These are phyloP conservation scores for Metellina segmentata DNA, from an alignment of 2,888 invertebrate genomes.

Conservation along the genomic window DNA sequence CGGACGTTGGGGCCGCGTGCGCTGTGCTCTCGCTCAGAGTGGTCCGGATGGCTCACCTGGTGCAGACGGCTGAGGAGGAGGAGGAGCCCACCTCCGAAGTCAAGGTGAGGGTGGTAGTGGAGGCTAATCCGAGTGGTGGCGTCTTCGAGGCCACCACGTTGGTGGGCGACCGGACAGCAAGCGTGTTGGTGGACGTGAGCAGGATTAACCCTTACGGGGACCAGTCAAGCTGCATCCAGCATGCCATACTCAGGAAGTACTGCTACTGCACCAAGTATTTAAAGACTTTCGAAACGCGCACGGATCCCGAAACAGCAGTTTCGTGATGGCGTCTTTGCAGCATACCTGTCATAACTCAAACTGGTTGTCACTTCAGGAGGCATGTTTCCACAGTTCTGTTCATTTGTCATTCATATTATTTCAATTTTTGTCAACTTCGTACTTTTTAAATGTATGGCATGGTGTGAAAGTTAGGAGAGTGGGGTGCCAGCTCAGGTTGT, in stretches of 20 bases:
- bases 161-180: constrained; percentile 78
- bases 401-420: too few species aligned
- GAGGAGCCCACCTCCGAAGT: not conserved
- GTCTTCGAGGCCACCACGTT: constrained; percentile 90
- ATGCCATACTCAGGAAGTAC: constrained; percentile 68
- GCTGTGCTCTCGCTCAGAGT: constrained; percentile 12
- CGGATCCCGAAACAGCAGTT: too few species aligned
- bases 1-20: not conserved
- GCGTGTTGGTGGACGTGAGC: constrained; percentile 83
- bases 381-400: not conserved
- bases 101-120: constrained; percentile 83
- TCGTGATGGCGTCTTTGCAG: not conserved
- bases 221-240: constrained; percentile 81
- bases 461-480: too few species aligned
- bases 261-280: constrained; percentile 40
- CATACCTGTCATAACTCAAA: not conserved
- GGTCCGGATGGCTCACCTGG: constrained; percentile 30
- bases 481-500: too few species aligned
- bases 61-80: constrained; percentile 12
- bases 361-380: not conserved
- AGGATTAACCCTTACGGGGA: constrained; percentile 81
- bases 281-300: too few species aligned
- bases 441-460: too few species aligned
- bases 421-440: too few species aligned
- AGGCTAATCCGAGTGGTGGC: constrained; percentile 86